Evolutionary conservation across 1,140 invertebrate genomes (phyloP).

Genomic region (Triops cancriformis): DNA sequence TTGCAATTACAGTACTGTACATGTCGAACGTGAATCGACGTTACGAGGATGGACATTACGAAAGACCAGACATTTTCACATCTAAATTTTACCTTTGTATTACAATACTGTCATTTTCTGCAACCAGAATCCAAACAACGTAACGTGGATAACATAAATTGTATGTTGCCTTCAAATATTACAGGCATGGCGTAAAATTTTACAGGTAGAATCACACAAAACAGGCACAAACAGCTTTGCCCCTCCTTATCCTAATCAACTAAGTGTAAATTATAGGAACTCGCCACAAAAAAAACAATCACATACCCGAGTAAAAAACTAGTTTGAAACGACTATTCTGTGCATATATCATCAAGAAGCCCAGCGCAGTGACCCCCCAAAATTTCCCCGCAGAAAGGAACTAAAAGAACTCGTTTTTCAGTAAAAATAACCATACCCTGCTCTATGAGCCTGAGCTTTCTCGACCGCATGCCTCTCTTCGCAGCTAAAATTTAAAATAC

Average conservation of each 20-base stretch:
- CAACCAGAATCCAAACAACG: neutral
- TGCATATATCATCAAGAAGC: neutral
- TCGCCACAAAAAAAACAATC: neutral
- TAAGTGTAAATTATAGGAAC: neutral
- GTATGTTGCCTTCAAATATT: neutral
- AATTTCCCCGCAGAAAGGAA: neutral
- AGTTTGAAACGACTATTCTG: slow-evolving; percentile 3
- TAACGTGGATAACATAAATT: neutral
- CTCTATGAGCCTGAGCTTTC: slow-evolving; percentile 9
- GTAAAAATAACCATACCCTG: slow-evolving; percentile 18
- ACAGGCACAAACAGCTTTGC: neutral
- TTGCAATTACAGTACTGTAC: no score
- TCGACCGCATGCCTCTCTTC: slow-evolving; percentile 26
- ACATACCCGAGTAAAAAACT: neutral
- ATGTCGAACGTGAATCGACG: no score
- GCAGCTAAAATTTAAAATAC: slow-evolving; percentile 53
- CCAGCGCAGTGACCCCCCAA: neutral
- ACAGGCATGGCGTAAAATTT: neutral
- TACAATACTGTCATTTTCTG: neutral
- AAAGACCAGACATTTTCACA: no score
- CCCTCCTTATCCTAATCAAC: neutral
- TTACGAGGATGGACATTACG: no score
- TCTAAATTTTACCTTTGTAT: no score
- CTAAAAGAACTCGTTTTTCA: neutral
- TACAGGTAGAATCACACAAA: neutral